phyloP scores from a whole-genome alignment of 53 echinoderm and acorn worm genomes.

The Astropecten irregularis region DNA sequence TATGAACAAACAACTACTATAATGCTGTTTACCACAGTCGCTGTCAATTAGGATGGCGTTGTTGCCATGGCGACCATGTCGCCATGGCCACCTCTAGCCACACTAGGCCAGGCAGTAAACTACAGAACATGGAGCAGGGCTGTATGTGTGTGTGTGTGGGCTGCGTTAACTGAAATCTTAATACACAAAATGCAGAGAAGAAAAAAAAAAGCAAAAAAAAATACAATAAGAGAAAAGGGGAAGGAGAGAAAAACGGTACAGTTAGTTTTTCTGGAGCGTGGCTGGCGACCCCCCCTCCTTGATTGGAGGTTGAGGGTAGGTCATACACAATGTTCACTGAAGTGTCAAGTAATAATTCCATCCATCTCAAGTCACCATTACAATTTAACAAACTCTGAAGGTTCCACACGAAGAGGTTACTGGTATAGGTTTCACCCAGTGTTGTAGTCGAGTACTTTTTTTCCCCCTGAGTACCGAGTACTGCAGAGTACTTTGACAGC shows the following conservation, averaged over 20 bases:
- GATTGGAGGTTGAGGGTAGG: no score
- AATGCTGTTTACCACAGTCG: conserved; percentile 55
- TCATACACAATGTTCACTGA: no score
- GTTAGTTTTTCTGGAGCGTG: conserved; percentile 22
- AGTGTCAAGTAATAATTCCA: no score
- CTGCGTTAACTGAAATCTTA: conserved; percentile 54
- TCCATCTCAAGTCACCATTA: no score
- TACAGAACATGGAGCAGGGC: conserved; percentile 48
- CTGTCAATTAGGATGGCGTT: conserved; percentile 30
- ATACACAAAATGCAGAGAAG: conserved; percentile 73
- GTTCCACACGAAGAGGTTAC: no score
- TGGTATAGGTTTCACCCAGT: no score
- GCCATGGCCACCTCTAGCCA: conserved; percentile 56
- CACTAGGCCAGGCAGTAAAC: conserved; percentile 56
- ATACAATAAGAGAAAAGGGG: background rate
- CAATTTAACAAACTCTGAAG: no score
- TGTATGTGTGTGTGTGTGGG: conserved; percentile 46
- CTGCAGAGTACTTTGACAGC: no score
- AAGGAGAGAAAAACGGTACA: conserved; percentile 43
- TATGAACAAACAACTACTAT: conserved; percentile 53
- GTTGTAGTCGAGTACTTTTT: no score
- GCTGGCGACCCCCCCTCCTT: conserved; percentile 14
- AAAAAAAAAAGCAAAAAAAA: conserved; percentile 49
- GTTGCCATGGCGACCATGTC: conserved; percentile 47
- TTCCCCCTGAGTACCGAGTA: no score